Evolutionary conservation across 2,797 vertebrate species (phyloP), one percentile per base, ranked within the genome.

Genomic region (Antrozous pallidus): DNA sequence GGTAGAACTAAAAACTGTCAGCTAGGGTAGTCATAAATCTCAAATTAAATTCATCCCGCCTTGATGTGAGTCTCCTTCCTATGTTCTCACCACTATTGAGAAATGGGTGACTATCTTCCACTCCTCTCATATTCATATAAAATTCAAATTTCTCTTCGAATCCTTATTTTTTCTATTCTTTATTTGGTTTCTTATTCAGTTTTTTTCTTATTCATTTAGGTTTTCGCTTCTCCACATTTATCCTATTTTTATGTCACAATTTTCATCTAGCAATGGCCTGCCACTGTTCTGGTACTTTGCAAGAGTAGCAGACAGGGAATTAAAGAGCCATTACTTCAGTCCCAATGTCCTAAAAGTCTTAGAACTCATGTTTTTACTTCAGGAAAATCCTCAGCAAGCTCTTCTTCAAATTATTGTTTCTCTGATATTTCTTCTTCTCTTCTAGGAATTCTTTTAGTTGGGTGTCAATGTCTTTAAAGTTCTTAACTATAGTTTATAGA

Each of bases 291-390:
- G 4, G 8, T 1, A 31, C 31, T 40, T 78, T 33, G 20, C 26
- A 17, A 0, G 22, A 63, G 20, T 20, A 9, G 51, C 2, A 7
- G 5, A 1, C 10, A 0, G 28, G 49, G 36, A 40, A 38, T 0
- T 16, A 18, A 45, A 16, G 38, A 54, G 33, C 8, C 3, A 16
- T 0, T 0, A 13, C 26, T 17, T 54, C 26, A 2, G 26, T 24
- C 6, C 26, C 28, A 14, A 3, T 4, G 13, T 2, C 12, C 31
- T 58, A 11, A 17, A 18, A 42, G n/a, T 28, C 38, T 47, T n/a
- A 83, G 33, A 80, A 28, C 8, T 33, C 17, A 40, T 6, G 16
- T 18, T 16, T 91, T 78, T 82, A 51, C 54, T 38, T 87, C n/a
- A 31, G 51, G 84, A 51, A 87, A 38, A 49, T 12, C 75, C 47